These are phyloP conservation scores for Drosophila mettleri DNA, from an alignment of 2,888 invertebrate genomes.

Conservation along the genomic window DNA sequence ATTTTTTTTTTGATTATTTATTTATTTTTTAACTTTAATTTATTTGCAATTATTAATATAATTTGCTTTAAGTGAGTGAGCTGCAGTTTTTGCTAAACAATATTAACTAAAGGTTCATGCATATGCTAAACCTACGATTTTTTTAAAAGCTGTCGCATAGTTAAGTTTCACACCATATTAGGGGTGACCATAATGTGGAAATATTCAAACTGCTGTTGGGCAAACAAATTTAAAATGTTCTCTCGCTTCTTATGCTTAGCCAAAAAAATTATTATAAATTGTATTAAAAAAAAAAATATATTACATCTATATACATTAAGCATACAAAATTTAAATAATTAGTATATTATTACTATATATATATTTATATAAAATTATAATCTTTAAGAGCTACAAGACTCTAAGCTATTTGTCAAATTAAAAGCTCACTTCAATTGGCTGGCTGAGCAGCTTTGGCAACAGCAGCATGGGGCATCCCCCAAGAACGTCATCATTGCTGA, in stretches of 20 bases:
- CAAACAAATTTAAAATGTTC: conserved; percentile 9
- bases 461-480: conserved; percentile 60
- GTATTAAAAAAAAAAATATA: background rate
- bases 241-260: no score
- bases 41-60: background rate
- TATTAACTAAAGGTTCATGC: background rate
- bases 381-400: background rate
- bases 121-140: fast-evolving
- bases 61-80: background rate
- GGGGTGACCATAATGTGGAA: conserved; percentile 30
- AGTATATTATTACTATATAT: background rate
- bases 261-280: background rate
- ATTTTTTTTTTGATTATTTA: no score
- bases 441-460: conserved; percentile 7
- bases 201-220: background rate
- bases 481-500: conserved; percentile 41
- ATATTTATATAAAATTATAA: background rate
- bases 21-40: no score
- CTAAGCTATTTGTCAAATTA: background rate
- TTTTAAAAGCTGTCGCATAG: conserved; percentile 25
- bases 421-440: background rate
- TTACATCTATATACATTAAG: background rate
- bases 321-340: background rate
- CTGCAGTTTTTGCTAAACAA: background rate
- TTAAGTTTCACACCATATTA: conserved; percentile 33